Base-by-base conservation (phyloP, 2,113 vertebrate genomes). In the Poeciliopsis prolifica region DNA sequence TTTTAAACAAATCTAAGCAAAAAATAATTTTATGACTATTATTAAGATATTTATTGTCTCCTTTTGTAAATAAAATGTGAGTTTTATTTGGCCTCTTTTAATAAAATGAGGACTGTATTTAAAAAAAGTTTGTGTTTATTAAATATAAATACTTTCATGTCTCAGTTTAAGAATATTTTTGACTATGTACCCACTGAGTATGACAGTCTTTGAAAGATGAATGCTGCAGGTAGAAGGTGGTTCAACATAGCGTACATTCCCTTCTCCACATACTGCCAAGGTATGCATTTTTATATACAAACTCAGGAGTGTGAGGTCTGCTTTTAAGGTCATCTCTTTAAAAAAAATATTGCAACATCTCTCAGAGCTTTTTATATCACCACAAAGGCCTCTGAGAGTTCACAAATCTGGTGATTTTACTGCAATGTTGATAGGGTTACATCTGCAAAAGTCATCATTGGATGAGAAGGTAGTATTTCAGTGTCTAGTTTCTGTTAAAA, bases 11-110 rank as follows among this genome's bases (percentile, higher is more conserved):
- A 93, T 94, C 92, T 95, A 94, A 94, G 88, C 92, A 92, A 94
- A 94, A 94, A 94, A 89, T 93, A 93, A 94, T 94, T 95, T 95
- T 95, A 95, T 94, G 94, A 94, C 91, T 94, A 95, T 95, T 94
- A 94, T 95, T 91, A 94, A 95, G 92, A 94, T 95, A 95, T 95
- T 95, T 95, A 95, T 95, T 95, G 92, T 93, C 91, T 95, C 91
- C 92, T 90, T 93, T 91, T 95, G 95, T 95, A 95, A 94, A 95
- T 95, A 95, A 92, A 94, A 93, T 94, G 91, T 94, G 92, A 94
- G 92, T 95, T 95, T 90, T 95, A 94, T 95, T 93, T 95, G 93
- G 91, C 94, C 93, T 94, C 93, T 94, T 91, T 94, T 94, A 95
- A 94, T 95, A 95, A 95, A 95, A 93, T 92, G 93, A 94, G 94